Evolutionary conservation across 1,140 invertebrate genomes (phyloP).

Genomic region (Trachymyrmex septentrionalis): DNA sequence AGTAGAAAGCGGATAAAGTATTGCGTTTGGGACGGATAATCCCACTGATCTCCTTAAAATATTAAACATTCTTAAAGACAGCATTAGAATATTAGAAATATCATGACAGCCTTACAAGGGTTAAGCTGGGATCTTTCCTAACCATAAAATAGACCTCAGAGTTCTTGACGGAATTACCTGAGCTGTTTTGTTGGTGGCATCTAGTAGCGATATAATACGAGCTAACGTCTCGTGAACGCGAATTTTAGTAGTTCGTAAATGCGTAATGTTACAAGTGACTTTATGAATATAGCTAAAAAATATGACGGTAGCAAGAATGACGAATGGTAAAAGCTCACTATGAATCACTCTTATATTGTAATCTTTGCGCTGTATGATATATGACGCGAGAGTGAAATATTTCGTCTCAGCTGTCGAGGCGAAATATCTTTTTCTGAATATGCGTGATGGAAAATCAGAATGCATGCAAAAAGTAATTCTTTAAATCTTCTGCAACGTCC

Average conservation of each 20-base stretch:
- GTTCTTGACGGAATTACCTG: slow-evolving; percentile 19
- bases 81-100: background rate
- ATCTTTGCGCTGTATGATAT: slow-evolving; percentile 61
- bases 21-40: slow-evolving; percentile 25
- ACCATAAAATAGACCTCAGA: slow-evolving; percentile 33
- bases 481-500: background rate
- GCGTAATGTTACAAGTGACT: slow-evolving; percentile 15
- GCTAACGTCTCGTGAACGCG: background rate
- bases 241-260: slow-evolving; percentile 24
- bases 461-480: background rate
- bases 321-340: slow-evolving; percentile 56
- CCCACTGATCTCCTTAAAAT: background rate
- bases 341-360: slow-evolving; percentile 63
- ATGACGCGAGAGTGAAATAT: slow-evolving; percentile 55
- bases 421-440: slow-evolving; percentile 26
- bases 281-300: slow-evolving; percentile 55
- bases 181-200: slow-evolving; percentile 15
- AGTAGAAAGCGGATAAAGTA: background rate
- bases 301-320: slow-evolving; percentile 60
- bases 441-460: background rate
- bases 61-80: background rate
- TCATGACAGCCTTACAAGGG: slow-evolving; percentile 14
- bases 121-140: slow-evolving; percentile 26
- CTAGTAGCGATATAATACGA: slow-evolving; percentile 24
- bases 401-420: slow-evolving; percentile 11